phyloP scores from a whole-genome alignment of 2,888 invertebrate species.

The Galerucella calmariensis region DNA sequence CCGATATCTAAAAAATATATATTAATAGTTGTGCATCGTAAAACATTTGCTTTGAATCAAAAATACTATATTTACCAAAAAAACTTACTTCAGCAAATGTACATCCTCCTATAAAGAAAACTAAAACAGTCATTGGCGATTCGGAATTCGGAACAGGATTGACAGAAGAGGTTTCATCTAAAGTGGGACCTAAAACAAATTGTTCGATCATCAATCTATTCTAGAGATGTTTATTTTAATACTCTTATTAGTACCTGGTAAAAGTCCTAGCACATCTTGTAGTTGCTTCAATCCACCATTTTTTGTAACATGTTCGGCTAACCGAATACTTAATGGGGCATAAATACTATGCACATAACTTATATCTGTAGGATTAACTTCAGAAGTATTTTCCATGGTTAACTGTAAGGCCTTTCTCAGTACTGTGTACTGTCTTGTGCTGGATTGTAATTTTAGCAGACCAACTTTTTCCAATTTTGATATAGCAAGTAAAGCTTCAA shows the following conservation, averaged over 20 bases:
- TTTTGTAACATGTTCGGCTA: conserved; percentile 83
- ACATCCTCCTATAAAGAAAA: conserved; percentile 97
- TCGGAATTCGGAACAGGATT: conserved; percentile 63
- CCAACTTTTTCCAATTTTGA: conserved; percentile 90
- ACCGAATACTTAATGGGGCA: conserved; percentile 90
- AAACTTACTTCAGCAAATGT: conserved; percentile 84
- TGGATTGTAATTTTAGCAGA: conserved; percentile 79
- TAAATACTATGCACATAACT: conserved; percentile 94
- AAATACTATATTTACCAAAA: conserved; percentile 12
- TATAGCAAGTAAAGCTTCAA: conserved; percentile 82
- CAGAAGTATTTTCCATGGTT: conserved; percentile 89
- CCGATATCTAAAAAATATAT: conserved; percentile 70
- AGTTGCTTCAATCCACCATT: conserved; percentile 83
- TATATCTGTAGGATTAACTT: conserved; percentile 86
- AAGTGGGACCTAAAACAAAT: conserved; percentile 68
- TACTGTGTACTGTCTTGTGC: conserved; percentile 78
- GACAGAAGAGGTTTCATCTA: conserved; percentile 71
- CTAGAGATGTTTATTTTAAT: too few relatives aligned
- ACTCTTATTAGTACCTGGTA: conserved; percentile 71
- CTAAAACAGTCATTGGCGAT: conserved; percentile 80
- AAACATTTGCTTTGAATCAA: not conserved
- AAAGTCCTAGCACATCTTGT: conserved; percentile 82
- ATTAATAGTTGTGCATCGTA: too few relatives aligned
- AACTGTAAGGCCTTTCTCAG: conserved; percentile 84
- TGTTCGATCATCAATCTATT: too few relatives aligned